Conservation (phyloP, 2,113 vertebrate genomes). For the Pygathrix nemaeus region DNA sequence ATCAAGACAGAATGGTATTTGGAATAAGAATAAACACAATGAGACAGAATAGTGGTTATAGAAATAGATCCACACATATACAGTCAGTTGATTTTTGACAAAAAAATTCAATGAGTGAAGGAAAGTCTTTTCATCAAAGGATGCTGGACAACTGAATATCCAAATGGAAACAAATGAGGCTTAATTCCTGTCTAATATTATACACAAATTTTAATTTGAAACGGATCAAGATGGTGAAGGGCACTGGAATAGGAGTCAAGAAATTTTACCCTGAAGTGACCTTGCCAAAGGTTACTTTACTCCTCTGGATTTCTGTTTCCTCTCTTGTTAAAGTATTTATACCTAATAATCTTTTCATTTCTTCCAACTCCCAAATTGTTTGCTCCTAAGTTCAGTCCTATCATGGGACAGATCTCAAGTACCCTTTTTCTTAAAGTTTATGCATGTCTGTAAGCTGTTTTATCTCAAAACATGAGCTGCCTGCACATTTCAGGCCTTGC, state of each 20-base stretch:
- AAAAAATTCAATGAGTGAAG: neutral
- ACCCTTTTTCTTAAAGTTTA: neutral
- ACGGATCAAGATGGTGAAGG: neutral
- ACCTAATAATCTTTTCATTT: conserved; percentile 6
- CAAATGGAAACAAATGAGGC: neutral
- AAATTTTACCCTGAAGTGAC: conserved; percentile 20
- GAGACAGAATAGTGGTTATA: neutral
- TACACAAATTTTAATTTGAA: neutral
- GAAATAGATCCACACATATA: neutral
- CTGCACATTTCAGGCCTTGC: neutral
- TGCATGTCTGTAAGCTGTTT: neutral
- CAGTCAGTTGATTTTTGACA: neutral
- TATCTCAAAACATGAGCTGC: neutral
- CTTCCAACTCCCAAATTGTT: neutral
- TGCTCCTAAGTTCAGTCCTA: neutral
- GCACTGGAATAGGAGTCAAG: neutral
- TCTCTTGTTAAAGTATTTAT: neutral
- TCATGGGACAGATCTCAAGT: neutral
- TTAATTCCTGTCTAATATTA: neutral
- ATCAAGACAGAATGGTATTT: neutral
- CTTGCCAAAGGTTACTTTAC: neutral
- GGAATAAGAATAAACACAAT: neutral
- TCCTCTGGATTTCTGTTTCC: conserved; percentile 9
- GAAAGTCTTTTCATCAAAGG: neutral
- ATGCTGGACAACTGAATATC: neutral